These are phyloP conservation scores for Acanthopleura granulata DNA, from an alignment of 2,888 invertebrate genomes.

Conservation along the genomic window DNA sequence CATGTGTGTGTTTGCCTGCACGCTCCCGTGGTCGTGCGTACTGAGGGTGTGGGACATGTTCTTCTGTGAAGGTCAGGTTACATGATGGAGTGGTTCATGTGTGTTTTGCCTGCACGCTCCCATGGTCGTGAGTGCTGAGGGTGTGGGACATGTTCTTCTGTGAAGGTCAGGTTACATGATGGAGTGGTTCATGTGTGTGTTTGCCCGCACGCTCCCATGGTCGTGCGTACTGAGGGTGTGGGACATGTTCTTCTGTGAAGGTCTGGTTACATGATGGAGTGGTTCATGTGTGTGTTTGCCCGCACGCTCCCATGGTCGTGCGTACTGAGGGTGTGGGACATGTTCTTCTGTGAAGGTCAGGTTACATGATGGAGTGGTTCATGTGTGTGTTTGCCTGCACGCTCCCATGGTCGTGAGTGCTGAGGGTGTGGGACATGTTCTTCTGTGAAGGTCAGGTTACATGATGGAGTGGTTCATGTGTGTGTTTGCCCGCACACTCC, in stretches of 20 bases:
- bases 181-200: conserved; percentile 98
- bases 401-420: conserved; percentile 93
- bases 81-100: conserved; percentile 99
- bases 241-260: conserved; percentile 99
- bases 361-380: conserved; percentile 99
- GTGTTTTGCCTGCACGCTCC: conserved; percentile 94
- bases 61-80: conserved; percentile 90
- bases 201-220: conserved; percentile 96
- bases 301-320: conserved; percentile 96
- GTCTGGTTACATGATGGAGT: conserved; percentile 99
- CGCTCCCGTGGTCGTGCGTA: conserved; percentile 95
- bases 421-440: conserved; percentile 98
- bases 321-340: conserved; percentile 95
- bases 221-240: conserved; percentile 92
- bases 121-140: conserved; percentile 93
- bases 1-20: conserved; percentile 94
- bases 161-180: conserved; percentile 99
- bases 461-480: conserved; percentile 99
- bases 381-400: conserved; percentile 95
- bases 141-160: conserved; percentile 99
- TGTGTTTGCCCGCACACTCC: conserved; percentile 92
- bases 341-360: no score
- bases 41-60: conserved; percentile 98
- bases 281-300: conserved; percentile 97
- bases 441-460: no score